A percentile compares a stretch with the other conserved stretches of the same genome.
Conservation (phyloP, 2,113 vertebrate species). For the Seriola quinqueradiata region DNA sequence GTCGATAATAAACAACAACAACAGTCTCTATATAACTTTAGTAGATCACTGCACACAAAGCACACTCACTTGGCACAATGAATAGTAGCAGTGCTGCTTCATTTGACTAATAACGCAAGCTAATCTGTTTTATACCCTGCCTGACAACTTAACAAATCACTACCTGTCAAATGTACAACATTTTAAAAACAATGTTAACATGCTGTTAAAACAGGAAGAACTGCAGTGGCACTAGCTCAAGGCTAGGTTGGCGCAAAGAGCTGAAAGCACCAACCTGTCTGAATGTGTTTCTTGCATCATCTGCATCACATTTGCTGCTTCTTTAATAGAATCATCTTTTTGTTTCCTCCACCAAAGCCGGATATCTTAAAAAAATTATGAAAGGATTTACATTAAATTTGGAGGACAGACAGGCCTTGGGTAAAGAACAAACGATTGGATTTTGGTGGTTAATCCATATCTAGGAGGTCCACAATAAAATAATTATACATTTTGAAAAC, state of each 20-base stretch:
- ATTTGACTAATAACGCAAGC: neutral
- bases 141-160: constrained; percentile 12
- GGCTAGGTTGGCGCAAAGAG: constrained; percentile 22
- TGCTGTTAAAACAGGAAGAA: constrained; percentile 1
- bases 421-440: neutral
- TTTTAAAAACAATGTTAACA: constrained; percentile 9
- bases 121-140: neutral
- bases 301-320: neutral
- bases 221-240: constrained; percentile 10
- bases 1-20: neutral
- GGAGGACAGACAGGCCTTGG: constrained; percentile 7
- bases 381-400: neutral
- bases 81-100: neutral
- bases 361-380: neutral
- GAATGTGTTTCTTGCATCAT: constrained; percentile 10
- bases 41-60: neutral
- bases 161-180: constrained; percentile 1
- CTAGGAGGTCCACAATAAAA: neutral
- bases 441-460: constrained; percentile 5
- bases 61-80: neutral
- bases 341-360: neutral
- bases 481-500: neutral
- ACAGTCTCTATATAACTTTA: neutral
- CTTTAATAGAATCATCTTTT: neutral
- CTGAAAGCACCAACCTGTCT: constrained; percentile 22